Conservation (phyloP, 2,113 vertebrate species). For the Oophaga pumilio region DNA sequence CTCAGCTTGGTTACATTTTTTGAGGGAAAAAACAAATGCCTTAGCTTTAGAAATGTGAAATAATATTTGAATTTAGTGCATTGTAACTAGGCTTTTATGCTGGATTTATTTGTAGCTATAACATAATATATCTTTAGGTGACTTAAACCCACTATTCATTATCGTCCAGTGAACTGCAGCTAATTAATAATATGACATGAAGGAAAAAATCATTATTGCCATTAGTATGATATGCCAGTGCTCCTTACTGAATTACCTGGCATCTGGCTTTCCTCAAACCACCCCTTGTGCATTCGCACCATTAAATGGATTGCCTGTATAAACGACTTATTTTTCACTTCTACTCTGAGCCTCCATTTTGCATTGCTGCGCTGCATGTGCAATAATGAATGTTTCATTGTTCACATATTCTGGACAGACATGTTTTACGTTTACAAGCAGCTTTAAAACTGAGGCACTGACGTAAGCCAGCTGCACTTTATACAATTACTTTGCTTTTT, state of each 20-base stretch:
- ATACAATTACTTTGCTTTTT: background rate
- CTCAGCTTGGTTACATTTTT: background rate
- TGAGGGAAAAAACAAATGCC: background rate
- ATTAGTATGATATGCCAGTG: background rate
- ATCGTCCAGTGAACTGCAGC: background rate
- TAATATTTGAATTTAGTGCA: background rate
- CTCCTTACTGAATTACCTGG: background rate
- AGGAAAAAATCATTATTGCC: slow-evolving; percentile 4
- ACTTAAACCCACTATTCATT: background rate
- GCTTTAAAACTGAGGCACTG: background rate
- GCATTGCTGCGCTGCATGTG: background rate
- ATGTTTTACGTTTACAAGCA: background rate
- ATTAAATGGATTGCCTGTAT: slow-evolving; percentile 14
- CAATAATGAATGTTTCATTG: slow-evolving; percentile 36
- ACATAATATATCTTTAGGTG: background rate
- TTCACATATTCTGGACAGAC: background rate
- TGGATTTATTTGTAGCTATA: background rate
- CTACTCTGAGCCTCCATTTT: background rate
- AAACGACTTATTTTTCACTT: background rate
- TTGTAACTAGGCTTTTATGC: background rate
- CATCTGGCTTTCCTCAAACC: slow-evolving; percentile 33
- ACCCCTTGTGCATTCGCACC: background rate
- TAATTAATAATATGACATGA: background rate
- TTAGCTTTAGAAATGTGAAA: background rate
- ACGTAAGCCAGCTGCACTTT: background rate